Evolutionary conservation across 2,888 invertebrate species (phyloP), one percentile per base, ranked within the genome.

Genomic region (Busseola fusca): DNA sequence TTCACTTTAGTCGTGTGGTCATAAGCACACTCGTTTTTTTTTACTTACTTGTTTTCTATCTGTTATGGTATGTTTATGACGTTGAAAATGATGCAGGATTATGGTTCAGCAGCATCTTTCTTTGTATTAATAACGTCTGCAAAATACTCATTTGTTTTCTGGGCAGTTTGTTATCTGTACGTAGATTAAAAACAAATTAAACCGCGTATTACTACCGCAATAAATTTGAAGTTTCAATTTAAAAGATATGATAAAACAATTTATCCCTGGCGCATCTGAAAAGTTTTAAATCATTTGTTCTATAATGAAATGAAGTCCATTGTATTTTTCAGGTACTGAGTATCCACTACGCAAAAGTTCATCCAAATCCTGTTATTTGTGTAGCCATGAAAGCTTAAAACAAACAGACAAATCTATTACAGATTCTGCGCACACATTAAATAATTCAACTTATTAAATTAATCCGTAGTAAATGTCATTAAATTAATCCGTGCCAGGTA

Each of bases 401-500:
- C 69, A 70, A 67, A 52, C 64, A n/a, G 25, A 34, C 58, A 37
- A 59, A 63, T 37, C 16, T n/a, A 30, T 16, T n/a, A 54, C 9
- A 30, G 27, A 63, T 42, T 50, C 37, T 52, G 30, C 0, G 40
- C 63, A 48, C 27, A 30, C 48, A 60, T 64, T 65, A 57, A 73
- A 73, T 73, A 14, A 78, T 74, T 80, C 54, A 80, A 80, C 69
- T 77, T 75, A 77, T 65, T 64, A 64, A 80, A 69, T 80, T 64
- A 75, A 75, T 74, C 64, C 52, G 7, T 14, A 40, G 64, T 80
- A 69, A 80, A 75, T 66, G 58, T 62, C 64, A 78, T 80, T 80
- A 70, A 75, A 65, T 75, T 65, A 69, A 7, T 74, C 64, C 52
- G 10, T 14, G 54, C 6, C 25, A 57, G 45, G 64, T 80, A 69